Base-by-base conservation (phyloP, 2,888 invertebrate species). In the Rugalucina vietnamica region DNA sequence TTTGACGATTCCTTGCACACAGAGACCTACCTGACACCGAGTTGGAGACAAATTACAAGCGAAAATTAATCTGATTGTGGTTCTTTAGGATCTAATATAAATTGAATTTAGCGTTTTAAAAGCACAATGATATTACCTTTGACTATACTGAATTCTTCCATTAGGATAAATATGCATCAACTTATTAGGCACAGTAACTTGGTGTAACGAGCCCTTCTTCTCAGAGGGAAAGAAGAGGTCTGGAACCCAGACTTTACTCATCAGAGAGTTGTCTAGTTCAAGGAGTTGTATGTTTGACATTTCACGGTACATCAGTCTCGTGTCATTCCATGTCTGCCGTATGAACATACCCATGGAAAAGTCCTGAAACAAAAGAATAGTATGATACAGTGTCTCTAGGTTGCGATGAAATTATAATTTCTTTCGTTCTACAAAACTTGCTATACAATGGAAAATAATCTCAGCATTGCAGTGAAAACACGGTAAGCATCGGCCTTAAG, bases 211-310 rank as follows among this genome's bases (percentile, higher is more conserved):
- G 0, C 91, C 93, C 43, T 88, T 87, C 81, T 93, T 93, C 82
- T 93, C 93, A 76, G 93, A 91, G 14, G 91, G 87, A 81, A 93
- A 92, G 81, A 91, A 92, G 36, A 93, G 86, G 74, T 93, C 94
- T 0, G 93, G 93, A 18, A 93, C 91, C 93, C 93, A 93, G 8
- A 93, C 90, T 12, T 84, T 82, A 32, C 84, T 77, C 85, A 93
- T 93, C 39, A 91, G 77, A 69, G 89, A 90, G 0, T 90, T 86
- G 83, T 93, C 93, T 50, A 93, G 84, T 82, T 93, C 93, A 39
- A 93, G 84, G 60, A 88, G 86, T 21, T 84, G 72, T 32, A 90
- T 84, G 34, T 86, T 88, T 54, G 79, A 78, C 24, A 77, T 60
- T 14, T 78, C 81, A 43, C 43, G 43, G 75, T 90, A 92, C 49